These are phyloP conservation scores for Brachionus rotundiformis DNA, from an alignment of 1,140 invertebrate genomes.

Conservation along the genomic window DNA sequence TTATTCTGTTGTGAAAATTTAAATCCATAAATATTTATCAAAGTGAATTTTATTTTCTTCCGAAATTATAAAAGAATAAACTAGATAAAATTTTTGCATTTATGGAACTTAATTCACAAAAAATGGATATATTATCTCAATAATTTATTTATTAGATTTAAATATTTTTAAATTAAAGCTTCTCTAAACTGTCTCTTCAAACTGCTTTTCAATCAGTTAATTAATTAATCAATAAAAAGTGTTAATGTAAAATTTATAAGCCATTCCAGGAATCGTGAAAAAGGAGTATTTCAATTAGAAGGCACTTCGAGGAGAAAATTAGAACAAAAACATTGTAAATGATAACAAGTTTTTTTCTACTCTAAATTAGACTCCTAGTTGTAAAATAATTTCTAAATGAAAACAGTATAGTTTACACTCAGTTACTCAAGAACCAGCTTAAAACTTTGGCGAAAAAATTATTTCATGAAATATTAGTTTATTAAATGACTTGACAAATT, in stretches of 20 bases:
- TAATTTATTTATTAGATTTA: too few relatives aligned
- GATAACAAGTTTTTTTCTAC: background rate
- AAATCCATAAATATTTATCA: background rate
- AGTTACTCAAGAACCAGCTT: background rate
- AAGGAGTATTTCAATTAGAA: background rate
- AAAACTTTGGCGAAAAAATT: background rate
- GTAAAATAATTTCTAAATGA: background rate
- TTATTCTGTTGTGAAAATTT: background rate
- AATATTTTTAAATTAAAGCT: too few relatives aligned
- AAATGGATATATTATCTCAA: too few relatives aligned
- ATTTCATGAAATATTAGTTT: background rate
- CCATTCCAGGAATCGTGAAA: background rate
- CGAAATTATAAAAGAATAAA: background rate
- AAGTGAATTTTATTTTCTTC: constrained; percentile 3
- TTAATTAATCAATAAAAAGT: background rate
- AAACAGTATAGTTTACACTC: background rate
- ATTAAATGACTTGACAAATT: background rate
- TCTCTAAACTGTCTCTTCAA: too few relatives aligned
- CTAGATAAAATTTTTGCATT: too few relatives aligned
- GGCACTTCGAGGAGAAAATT: background rate
- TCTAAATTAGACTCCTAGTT: background rate
- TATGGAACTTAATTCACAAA: too few relatives aligned
- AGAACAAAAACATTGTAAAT: background rate
- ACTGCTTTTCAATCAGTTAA: background rate
- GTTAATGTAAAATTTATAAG: background rate